Evolutionary conservation across 2,113 vertebrate species (phyloP).

Genomic region (Spilogale gracilis): DNA sequence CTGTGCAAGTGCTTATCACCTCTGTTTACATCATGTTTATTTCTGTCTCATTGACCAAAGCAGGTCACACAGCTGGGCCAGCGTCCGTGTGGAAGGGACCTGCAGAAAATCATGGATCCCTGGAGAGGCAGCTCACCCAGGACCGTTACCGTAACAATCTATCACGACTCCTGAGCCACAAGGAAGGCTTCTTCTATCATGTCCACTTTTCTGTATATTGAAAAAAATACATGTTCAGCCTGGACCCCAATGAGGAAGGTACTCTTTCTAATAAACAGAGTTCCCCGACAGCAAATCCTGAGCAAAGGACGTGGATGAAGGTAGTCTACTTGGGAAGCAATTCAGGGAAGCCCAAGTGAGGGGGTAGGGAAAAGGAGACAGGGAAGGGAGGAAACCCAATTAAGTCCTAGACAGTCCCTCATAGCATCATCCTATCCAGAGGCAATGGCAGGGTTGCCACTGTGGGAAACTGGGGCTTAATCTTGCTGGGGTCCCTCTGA

Average conservation of each 20-base stretch:
- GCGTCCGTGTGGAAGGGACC: not conserved
- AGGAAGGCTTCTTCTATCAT: too few species aligned
- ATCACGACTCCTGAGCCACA: not conserved
- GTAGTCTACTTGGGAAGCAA: not conserved
- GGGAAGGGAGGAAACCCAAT: not conserved
- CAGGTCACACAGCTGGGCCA: not conserved
- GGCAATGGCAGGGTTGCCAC: not conserved
- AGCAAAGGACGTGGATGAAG: not conserved
- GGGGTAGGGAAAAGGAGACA: accelerated
- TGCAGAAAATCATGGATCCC: accelerated
- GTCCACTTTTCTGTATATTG: not conserved
- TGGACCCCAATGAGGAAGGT: not conserved
- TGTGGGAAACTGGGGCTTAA: not conserved
- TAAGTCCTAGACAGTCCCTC: not conserved
- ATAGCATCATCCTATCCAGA: not conserved
- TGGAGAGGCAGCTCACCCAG: too few species aligned
- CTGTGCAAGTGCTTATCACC: accelerated
- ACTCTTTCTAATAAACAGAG: not conserved
- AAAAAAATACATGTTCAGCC: not conserved
- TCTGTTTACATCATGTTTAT: not conserved
- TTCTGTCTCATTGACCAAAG: not conserved
- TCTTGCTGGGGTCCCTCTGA: not conserved
- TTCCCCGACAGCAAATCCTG: not conserved
- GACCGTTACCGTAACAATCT: accelerated
- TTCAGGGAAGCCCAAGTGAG: not conserved